Conservation (phyloP, 2,888 invertebrate genomes). For the Drosophila seclusa region DNA sequence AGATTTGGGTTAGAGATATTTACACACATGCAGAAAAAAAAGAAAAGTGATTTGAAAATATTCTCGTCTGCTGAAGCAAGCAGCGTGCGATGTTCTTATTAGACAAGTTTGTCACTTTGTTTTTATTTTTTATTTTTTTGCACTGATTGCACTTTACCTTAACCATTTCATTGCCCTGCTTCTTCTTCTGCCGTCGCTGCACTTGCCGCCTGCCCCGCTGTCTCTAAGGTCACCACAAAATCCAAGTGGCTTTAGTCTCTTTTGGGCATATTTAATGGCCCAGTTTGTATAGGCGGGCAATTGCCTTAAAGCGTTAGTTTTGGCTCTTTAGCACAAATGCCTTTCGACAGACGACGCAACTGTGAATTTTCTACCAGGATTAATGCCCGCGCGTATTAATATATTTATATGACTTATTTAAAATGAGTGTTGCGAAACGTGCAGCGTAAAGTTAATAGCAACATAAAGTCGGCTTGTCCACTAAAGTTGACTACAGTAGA, state of each 20-base stretch:
- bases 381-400: background rate
- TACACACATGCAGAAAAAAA: constrained; percentile 45
- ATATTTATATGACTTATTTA: background rate
- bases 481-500: background rate
- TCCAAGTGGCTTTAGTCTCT: constrained; percentile 21
- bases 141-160: constrained; percentile 51
- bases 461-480: background rate
- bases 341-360: background rate
- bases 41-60: constrained; percentile 6
- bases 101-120: constrained; percentile 42
- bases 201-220: constrained; percentile 1
- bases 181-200: background rate
- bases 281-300: constrained; percentile 16
- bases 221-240: constrained; percentile 56
- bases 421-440: background rate
- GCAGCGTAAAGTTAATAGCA: background rate
- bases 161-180: constrained; percentile 21
- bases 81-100: constrained; percentile 45
- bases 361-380: background rate
- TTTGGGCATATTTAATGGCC: constrained; percentile 40
- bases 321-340: background rate
- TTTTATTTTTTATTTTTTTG: constrained; percentile 14
- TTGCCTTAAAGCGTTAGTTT: constrained; percentile 21
- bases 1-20: constrained; percentile 78
- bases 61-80: constrained; percentile 20